Evolutionary conservation across 1,140 invertebrate species (phyloP), one percentile per base, ranked within the genome.

Genomic region (Drepana arcuata): DNA sequence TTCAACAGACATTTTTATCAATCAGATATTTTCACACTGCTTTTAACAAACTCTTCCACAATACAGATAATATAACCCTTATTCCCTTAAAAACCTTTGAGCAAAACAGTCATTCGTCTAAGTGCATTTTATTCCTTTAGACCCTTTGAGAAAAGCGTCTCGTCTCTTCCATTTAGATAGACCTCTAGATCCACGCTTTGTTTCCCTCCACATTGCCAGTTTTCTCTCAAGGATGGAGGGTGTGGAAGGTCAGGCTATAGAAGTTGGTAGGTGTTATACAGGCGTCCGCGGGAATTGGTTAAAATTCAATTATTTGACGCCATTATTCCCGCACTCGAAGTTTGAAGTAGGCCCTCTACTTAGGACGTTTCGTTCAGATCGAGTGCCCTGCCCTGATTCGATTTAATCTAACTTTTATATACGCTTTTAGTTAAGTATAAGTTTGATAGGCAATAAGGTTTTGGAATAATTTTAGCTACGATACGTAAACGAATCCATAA

Each of bases 111-210:
- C 46, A 36, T 52, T 48, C 28, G 14, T 32, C 44, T 67, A 67
- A 63, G 63, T 67, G 63, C 57, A 64, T 67, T 67, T 67, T 67
- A 67, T 63, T 61, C 47, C 37, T 31, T 53, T 45, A 57, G 54
- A 54, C 50, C 60, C 60, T 61, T 67, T 51, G 48, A 58, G 40
- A 35, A 47, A 43, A 42, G 27, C 47, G 32, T 28, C 44, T 18
- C 18, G 33, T 18, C 31, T 7, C 31, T 30, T 26, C 58, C 54
- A 58, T 30, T 24, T 11, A 43, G 14, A 23, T 11, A 28, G 58
- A 48, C 31, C 48, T 18, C 16, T 27, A 11, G 6, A 7, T 10
- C n/a, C 15, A 23, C n/a, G 18, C 4, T 12, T 26, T 28, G 14
- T 14, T n/a, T n/a, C n/a, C n/a, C n/a, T n/a, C n/a, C n/a, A n/a